Conservation (phyloP, 2,113 vertebrate species). For the Abramis brama region DNA sequence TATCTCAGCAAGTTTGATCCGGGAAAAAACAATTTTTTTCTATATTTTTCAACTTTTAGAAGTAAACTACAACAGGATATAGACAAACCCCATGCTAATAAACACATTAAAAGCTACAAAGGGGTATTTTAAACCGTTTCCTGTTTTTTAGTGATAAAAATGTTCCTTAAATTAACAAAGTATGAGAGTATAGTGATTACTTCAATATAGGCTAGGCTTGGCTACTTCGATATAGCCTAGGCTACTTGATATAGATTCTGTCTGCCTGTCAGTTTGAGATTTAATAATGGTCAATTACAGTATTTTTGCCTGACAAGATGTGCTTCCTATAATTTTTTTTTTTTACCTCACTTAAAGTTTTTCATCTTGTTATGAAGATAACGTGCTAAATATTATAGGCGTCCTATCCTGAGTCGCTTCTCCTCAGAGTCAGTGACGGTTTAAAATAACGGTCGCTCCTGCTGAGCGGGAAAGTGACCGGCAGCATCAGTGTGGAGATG, state of each 20-base stretch:
- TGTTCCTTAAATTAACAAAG: neutral
- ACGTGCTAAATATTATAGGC: neutral
- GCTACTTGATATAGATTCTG: no score
- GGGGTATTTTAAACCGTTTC: no score
- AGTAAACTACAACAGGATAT: no score
- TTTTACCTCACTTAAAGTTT: neutral
- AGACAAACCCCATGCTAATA: no score
- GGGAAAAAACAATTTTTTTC: no score
- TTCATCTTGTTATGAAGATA: neutral
- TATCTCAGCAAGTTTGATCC: no score
- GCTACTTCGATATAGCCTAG: no score
- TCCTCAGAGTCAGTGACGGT: neutral
- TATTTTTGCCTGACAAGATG: neutral
- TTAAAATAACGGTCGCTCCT: slow-evolving; percentile 22
- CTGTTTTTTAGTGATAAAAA: neutral
- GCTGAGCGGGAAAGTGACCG: slow-evolving; percentile 23
- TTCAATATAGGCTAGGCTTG: neutral
- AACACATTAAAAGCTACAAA: no score
- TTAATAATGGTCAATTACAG: no score
- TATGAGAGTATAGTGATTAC: neutral
- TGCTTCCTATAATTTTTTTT: neutral
- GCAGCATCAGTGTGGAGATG: neutral
- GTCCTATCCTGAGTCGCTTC: neutral
- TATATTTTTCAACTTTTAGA: no score
- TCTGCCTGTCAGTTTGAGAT: neutral